Conservation (phyloP, 2,113 vertebrate genomes). For the Probosciger aterrimus region DNA sequence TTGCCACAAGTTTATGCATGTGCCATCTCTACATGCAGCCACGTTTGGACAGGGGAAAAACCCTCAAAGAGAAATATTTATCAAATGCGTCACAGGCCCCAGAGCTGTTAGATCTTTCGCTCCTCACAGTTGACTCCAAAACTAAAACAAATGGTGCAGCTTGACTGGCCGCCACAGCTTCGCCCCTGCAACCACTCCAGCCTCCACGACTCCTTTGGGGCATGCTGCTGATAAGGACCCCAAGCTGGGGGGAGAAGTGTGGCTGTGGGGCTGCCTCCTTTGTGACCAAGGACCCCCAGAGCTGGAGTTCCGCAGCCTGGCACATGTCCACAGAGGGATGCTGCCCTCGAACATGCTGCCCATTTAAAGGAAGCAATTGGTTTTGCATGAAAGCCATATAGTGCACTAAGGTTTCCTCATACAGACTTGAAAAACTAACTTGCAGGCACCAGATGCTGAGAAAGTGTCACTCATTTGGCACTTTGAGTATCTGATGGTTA, state of each 20-base stretch:
- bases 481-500: background rate
- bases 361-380: rapidly evolving
- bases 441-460: background rate
- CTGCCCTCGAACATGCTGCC: background rate
- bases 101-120: background rate
- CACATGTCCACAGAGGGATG: background rate
- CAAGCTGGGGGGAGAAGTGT: rapidly evolving
- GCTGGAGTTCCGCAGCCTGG: background rate
- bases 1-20: background rate
- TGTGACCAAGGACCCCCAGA: rapidly evolving
- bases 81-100: background rate
- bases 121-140: background rate
- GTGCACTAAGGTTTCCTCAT: background rate
- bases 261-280: background rate
- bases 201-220: background rate
- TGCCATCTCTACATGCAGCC: background rate
- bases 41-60: background rate
- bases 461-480: background rate
- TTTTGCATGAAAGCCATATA: background rate
- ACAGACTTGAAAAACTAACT: background rate
- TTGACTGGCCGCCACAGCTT: rapidly evolving
- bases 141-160: constrained; percentile 36
- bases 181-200: background rate
- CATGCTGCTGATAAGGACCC: background rate
- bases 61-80: constrained; percentile 15